These are phyloP conservation scores for Melanostigma gelatinosum DNA, from an alignment of 2,113 vertebrate genomes.

Conservation along the genomic window DNA sequence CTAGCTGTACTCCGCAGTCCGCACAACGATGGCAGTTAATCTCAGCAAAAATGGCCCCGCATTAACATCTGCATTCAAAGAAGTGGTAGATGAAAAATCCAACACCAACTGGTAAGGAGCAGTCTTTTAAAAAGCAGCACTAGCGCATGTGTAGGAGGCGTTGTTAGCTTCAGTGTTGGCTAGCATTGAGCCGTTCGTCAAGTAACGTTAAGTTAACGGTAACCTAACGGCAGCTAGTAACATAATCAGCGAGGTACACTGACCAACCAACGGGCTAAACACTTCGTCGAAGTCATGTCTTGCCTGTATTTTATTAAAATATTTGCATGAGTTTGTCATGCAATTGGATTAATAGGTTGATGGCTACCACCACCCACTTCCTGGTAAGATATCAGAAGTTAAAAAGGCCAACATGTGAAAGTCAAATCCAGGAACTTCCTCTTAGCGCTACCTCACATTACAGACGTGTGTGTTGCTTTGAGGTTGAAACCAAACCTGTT, in stretches of 20 bases:
- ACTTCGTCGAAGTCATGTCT: background rate
- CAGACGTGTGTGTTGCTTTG: background rate
- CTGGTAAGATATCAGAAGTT: conserved; percentile 36
- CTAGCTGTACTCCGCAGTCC: conserved; percentile 58
- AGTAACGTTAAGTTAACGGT: conserved; percentile 52
- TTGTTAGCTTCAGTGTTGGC: conserved; percentile 33
- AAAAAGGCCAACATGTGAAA: conserved; percentile 15
- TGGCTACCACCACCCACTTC: conserved; percentile 43
- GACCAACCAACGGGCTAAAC: background rate
- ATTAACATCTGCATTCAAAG: conserved; percentile 88
- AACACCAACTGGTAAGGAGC: conserved; percentile 87
- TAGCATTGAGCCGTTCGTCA: conserved; percentile 51
- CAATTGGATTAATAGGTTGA: background rate
- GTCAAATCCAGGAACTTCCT: conserved; percentile 39
- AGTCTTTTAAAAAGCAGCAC: background rate
- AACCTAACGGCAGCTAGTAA: conserved; percentile 22
- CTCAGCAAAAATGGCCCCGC: conserved; percentile 91
- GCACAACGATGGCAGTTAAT: conserved; percentile 87
- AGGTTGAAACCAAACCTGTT: conserved; percentile 27
- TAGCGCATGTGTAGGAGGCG: background rate
- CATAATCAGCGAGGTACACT: background rate
- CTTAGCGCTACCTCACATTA: background rate
- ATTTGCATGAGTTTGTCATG: background rate
- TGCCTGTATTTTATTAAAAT: background rate
- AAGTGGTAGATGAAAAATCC: conserved; percentile 89